phyloP scores from a whole-genome alignment of 1,140 invertebrate species.

The Drosophila bocki region DNA sequence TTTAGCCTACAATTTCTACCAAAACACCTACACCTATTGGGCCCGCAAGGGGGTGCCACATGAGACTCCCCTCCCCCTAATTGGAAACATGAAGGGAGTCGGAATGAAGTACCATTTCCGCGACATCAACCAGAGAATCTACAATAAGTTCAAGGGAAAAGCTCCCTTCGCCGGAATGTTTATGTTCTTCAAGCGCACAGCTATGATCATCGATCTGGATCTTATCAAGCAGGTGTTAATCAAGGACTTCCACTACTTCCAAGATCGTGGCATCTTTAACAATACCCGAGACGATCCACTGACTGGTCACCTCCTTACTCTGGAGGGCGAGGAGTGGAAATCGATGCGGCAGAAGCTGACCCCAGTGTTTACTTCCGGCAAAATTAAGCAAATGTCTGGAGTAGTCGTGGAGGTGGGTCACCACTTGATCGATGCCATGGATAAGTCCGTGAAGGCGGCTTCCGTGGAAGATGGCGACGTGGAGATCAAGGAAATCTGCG shows the following conservation, averaged over 20 bases:
- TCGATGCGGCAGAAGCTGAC: constrained; percentile 86
- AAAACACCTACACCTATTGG: constrained; percentile 81
- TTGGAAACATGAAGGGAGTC: constrained; percentile 75
- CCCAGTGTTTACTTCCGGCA: constrained; percentile 87
- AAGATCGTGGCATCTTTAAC: constrained; percentile 85
- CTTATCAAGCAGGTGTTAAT: constrained; percentile 74
- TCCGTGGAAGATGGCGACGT: constrained; percentile 85
- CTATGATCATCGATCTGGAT: constrained; percentile 67
- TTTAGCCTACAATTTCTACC: constrained; percentile 42
- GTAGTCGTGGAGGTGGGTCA: constrained; percentile 77
- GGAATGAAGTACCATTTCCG: constrained; percentile 50
- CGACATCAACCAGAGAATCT: constrained; percentile 62
- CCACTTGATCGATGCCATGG: constrained; percentile 47
- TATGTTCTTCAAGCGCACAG: constrained; percentile 50
- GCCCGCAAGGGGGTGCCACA: constrained; percentile 78
- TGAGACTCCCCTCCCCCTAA: constrained; percentile 63
- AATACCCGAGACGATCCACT: constrained; percentile 86
- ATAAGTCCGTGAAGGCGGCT: constrained; percentile 12
- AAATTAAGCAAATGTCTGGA: constrained; percentile 87
- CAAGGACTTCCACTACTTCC: constrained; percentile 78
- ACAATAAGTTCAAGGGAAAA: constrained; percentile 72
- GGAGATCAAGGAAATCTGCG: constrained; percentile 87
- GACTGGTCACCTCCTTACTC: constrained; percentile 85
- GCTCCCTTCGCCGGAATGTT: constrained; percentile 63
- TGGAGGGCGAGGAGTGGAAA: constrained; percentile 86